Conservation (phyloP, 30 jellyfish, hydroid and myxozoan species). For the Haliclystus octoradiatus region DNA sequence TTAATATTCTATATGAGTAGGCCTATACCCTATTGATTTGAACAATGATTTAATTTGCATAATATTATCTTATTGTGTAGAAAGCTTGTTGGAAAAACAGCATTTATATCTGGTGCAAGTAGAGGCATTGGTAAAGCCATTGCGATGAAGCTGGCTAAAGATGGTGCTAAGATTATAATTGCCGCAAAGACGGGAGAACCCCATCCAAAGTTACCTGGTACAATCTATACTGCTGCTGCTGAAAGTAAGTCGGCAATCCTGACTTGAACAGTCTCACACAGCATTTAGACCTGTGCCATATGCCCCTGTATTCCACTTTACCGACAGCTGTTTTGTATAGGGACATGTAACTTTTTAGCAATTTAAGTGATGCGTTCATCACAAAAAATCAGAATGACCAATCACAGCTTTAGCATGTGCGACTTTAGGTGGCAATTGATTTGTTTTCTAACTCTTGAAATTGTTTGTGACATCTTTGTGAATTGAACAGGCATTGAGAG, state of each 20-base stretch:
- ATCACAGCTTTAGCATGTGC: too few relatives aligned
- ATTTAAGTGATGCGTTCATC: too few relatives aligned
- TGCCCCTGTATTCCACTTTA: too few relatives aligned
- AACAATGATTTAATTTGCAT: too few relatives aligned
- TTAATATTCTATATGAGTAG: too few relatives aligned
- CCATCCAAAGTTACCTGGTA: constrained; percentile 91
- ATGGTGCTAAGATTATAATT: constrained; percentile 88
- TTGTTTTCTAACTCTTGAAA: too few relatives aligned
- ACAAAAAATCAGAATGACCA: too few relatives aligned
- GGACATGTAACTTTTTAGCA: not conserved
- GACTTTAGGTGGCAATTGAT: too few relatives aligned
- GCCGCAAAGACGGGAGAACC: constrained; percentile 98
- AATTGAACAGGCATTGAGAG: too few relatives aligned
- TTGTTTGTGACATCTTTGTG: too few relatives aligned
- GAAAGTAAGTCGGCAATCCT: constrained; percentile 43
- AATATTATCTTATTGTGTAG: constrained; percentile 7
- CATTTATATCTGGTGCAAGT: constrained; percentile 91
- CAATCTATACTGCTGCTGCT: constrained; percentile 89
- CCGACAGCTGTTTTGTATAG: too few relatives aligned
- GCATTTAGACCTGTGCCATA: not conserved
- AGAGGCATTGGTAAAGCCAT: constrained; percentile 96
- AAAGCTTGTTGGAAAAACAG: constrained; percentile 93
- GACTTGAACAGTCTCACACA: not conserved
- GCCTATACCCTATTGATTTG: too few relatives aligned
- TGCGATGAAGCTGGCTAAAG: constrained; percentile 93